phyloP scores from a whole-genome alignment of 2,113 vertebrate species.

The Baryphthengus martii region DNA sequence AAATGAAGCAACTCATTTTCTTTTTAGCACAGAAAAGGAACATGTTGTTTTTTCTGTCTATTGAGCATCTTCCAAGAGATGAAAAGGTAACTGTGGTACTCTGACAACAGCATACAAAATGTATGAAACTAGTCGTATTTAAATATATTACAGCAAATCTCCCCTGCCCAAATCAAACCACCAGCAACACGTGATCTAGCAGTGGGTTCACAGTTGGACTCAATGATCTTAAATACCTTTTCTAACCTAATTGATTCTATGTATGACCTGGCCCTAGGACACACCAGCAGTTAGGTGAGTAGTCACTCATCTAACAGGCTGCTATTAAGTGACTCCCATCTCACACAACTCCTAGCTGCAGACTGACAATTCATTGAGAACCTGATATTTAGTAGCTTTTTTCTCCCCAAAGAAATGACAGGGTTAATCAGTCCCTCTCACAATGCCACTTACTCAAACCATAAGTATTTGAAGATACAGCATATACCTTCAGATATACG shows the following conservation, averaged over 20 bases:
- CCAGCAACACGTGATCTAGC: no score
- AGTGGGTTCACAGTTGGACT: no score
- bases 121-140: background rate
- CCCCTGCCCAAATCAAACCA: background rate
- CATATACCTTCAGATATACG: background rate
- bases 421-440: background rate
- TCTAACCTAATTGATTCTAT: no score
- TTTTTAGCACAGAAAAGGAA: background rate
- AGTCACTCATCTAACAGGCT: background rate
- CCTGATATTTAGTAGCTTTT: background rate
- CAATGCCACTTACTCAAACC: background rate
- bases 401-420: background rate
- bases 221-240: no score
- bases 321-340: background rate
- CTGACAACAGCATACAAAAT: background rate
- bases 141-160: background rate
- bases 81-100: background rate
- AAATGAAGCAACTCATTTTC: background rate
- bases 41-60: accelerated
- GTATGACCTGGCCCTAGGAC: background rate
- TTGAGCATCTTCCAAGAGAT: background rate
- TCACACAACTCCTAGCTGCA: background rate
- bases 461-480: background rate
- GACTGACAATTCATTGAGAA: background rate
- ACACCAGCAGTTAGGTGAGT: background rate